phyloP scores from a whole-genome alignment of 2,797 vertebrate genomes.

The Selene dorsalis region DNA sequence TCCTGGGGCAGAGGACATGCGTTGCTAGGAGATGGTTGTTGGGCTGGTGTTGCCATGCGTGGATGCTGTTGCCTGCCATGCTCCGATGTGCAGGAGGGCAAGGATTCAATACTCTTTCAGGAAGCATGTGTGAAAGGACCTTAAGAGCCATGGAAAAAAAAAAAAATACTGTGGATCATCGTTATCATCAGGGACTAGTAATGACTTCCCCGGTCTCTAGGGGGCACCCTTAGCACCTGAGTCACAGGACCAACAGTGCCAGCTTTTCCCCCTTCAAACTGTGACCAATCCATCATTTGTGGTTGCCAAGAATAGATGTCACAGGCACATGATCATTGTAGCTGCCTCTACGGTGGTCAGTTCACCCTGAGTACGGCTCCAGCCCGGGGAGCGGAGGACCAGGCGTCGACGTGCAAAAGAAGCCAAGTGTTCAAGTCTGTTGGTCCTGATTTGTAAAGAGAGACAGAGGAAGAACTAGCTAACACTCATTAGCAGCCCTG shows the following conservation, averaged over 20 bases:
- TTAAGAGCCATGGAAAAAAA: constrained; percentile 30
- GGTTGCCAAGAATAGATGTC: constrained; percentile 79
- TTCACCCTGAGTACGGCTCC: constrained; percentile 52
- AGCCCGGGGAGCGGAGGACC: constrained; percentile 38
- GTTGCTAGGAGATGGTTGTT: constrained; percentile 87
- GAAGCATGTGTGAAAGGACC: constrained; percentile 64
- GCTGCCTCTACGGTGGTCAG: constrained; percentile 73
- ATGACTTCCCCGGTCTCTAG: constrained; percentile 76
- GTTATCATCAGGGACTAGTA: constrained; percentile 50
- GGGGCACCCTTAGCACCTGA: constrained; percentile 78
- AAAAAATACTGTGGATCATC: constrained; percentile 25
- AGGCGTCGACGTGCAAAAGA: constrained; percentile 40
- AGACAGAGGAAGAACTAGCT: constrained; percentile 1
- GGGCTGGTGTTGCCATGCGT: constrained; percentile 81
- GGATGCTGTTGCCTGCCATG: constrained; percentile 80
- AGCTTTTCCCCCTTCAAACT: constrained; percentile 41
- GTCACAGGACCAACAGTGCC: constrained; percentile 60
- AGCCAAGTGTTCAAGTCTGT: constrained; percentile 45
- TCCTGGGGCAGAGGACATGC: constrained; percentile 83
- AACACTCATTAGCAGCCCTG: constrained; percentile 3
- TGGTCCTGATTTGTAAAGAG: neutral
- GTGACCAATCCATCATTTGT: constrained; percentile 68
- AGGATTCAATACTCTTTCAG: constrained; percentile 64
- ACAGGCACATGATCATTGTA: constrained; percentile 70
- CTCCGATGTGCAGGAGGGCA: constrained; percentile 67